Evolutionary conservation across 2,888 invertebrate genomes (phyloP).

Genomic region (Sinohyriopsis cumingii): DNA sequence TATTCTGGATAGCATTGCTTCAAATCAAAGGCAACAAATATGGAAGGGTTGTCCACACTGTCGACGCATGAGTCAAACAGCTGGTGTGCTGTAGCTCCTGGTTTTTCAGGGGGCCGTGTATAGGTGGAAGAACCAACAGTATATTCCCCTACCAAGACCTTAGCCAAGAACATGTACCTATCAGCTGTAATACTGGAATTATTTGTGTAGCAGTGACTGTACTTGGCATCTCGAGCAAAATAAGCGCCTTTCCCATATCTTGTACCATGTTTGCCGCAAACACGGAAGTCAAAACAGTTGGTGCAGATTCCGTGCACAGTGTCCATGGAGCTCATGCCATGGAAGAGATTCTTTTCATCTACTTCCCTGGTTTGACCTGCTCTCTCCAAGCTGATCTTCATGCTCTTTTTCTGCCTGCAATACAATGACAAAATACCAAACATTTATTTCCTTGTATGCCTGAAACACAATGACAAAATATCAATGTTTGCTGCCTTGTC

Average conservation of each 20-base stretch:
- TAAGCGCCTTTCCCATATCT: conserved; percentile 55
- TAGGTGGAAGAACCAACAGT: conserved; percentile 32
- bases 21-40: conserved; percentile 53
- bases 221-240: conserved; percentile 46
- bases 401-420: conserved; percentile 27
- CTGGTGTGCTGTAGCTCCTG: conserved; percentile 23
- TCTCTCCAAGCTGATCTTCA: conserved; percentile 14
- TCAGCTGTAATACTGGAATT: background rate
- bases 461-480: conserved; percentile 7
- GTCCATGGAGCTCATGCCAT: conserved; percentile 46
- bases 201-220: conserved; percentile 39
- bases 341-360: conserved; percentile 44
- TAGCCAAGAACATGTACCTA: conserved; percentile 49
- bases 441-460: background rate
- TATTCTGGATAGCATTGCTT: conserved; percentile 59
- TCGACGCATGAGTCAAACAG: conserved; percentile 59
- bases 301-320: conserved; percentile 48
- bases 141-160: conserved; percentile 54
- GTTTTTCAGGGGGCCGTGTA: conserved; percentile 44
- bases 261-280: conserved; percentile 53
- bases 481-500: too few relatives aligned
- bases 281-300: conserved; percentile 52
- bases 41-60: conserved; percentile 33
- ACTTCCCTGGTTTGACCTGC: conserved; percentile 13
- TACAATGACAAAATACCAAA: background rate